Evolutionary conservation across 1,140 invertebrate species (phyloP).

Genomic region (Lepidotrigona ventralis): DNA sequence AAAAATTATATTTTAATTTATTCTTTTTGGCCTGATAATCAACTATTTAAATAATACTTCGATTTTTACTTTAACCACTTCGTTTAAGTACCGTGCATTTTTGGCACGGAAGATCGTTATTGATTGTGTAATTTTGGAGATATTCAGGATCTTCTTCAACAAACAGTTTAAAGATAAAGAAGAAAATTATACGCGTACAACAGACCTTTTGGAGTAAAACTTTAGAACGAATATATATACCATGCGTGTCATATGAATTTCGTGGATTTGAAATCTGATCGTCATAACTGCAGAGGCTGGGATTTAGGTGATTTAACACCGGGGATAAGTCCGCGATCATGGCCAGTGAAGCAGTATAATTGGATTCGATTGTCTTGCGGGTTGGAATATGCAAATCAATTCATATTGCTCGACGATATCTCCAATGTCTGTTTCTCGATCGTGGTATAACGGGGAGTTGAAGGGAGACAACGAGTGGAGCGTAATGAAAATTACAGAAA

Average conservation of each 20-base stretch:
- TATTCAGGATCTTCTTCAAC: no score
- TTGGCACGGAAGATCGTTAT: no score
- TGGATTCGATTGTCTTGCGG: slow-evolving; percentile 7
- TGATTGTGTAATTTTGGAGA: no score
- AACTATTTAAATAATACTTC: no score
- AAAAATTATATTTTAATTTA: background rate
- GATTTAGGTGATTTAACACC: slow-evolving; percentile 3
- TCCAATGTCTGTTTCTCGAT: background rate
- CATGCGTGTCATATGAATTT: background rate
- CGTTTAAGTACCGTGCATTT: no score
- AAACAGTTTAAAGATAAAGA: background rate
- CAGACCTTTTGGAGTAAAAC: no score
- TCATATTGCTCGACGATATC: slow-evolving; percentile 15
- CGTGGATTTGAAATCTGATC: background rate
- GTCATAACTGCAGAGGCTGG: background rate
- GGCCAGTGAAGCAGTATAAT: background rate
- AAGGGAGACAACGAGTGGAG: background rate
- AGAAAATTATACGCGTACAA: background rate
- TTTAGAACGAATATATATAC: no score
- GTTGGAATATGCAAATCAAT: slow-evolving; percentile 29
- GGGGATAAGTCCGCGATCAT: background rate
- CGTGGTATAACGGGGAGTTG: background rate
- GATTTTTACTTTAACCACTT: no score
- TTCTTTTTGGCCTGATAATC: no score
- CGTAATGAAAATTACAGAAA: slow-evolving; percentile 15